These are phyloP conservation scores for Drosophila asahinai DNA, from an alignment of 1,140 invertebrate genomes.

Conservation along the genomic window DNA sequence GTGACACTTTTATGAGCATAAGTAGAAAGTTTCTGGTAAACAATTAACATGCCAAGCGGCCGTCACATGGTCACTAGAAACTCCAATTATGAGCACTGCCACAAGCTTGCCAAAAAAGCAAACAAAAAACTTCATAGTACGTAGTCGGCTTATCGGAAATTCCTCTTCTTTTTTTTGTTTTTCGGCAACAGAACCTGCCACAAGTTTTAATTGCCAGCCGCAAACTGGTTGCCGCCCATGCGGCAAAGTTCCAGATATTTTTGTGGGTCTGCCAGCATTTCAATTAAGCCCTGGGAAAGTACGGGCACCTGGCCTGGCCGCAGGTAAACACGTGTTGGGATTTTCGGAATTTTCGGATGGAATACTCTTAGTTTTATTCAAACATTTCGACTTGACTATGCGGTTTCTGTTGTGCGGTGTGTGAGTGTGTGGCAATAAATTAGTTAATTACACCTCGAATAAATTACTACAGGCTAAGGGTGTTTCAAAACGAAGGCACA, in stretches of 20 bases:
- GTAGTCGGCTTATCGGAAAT: constrained; percentile 27
- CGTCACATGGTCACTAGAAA: constrained; percentile 52
- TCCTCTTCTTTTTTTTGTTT: constrained; percentile 7
- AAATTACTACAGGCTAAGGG: constrained; percentile 71
- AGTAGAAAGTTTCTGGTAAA: constrained; percentile 76
- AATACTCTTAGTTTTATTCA: constrained; percentile 71
- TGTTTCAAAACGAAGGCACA: constrained; percentile 74
- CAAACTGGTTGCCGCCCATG: constrained; percentile 57
- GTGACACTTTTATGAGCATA: constrained; percentile 79
- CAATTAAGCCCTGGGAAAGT: constrained; percentile 69
- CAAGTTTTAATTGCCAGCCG: constrained; percentile 67
- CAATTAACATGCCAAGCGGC: constrained; percentile 74
- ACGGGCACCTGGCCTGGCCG: constrained; percentile 13
- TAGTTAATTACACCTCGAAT: constrained; percentile 75
- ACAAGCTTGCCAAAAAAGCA: constrained; percentile 54
- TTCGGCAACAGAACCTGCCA: constrained; percentile 38
- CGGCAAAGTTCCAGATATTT: constrained; percentile 55
- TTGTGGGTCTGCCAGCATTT: constrained; percentile 45
- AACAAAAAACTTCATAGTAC: constrained; percentile 7
- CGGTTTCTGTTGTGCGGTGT: constrained; percentile 25
- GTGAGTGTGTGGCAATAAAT: constrained; percentile 61
- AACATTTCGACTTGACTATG: constrained; percentile 62
- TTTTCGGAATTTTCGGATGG: constrained; percentile 29
- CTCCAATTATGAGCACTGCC: constrained; percentile 58
- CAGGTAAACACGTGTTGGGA: constrained; percentile 48